Conservation (phyloP, 1,140 invertebrate genomes). For the Eubasilissa regina region DNA sequence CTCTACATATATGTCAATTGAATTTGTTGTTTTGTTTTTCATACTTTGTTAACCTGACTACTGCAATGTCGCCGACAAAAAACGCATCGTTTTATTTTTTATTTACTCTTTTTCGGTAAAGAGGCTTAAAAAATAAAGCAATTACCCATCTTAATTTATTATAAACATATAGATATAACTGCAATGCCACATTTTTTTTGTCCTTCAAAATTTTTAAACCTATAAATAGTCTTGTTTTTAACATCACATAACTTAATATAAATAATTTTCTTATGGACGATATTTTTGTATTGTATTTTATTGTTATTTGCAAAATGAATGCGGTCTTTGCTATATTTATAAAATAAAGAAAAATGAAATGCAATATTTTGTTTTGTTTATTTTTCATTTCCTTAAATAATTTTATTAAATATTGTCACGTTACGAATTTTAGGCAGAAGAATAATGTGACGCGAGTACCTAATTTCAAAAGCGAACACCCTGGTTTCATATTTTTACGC, state of each 20-base stretch:
- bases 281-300: background rate
- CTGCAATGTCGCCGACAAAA: background rate
- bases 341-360: slow-evolving; percentile 25
- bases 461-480: too few species aligned
- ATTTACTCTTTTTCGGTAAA: background rate
- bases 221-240: too few species aligned
- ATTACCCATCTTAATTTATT: background rate
- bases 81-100: background rate
- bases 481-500: too few species aligned
- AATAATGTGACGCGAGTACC: too few species aligned
- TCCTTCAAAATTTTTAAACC: background rate
- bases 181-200: slow-evolving; percentile 21
- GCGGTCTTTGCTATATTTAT: slow-evolving; percentile 29
- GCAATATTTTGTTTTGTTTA: background rate
- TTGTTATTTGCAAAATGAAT: slow-evolving; percentile 17
- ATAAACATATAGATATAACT: background rate
- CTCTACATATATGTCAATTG: background rate
- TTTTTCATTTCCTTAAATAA: background rate
- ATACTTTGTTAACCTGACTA: background rate
- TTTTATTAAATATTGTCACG: too few species aligned
- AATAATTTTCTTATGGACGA: slow-evolving; percentile 1
- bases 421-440: too few species aligned
- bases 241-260: background rate
- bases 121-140: too few species aligned
- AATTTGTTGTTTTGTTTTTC: background rate